phyloP scores from a whole-genome alignment of 2,888 invertebrate species.

The Sarcophaga variegata region DNA sequence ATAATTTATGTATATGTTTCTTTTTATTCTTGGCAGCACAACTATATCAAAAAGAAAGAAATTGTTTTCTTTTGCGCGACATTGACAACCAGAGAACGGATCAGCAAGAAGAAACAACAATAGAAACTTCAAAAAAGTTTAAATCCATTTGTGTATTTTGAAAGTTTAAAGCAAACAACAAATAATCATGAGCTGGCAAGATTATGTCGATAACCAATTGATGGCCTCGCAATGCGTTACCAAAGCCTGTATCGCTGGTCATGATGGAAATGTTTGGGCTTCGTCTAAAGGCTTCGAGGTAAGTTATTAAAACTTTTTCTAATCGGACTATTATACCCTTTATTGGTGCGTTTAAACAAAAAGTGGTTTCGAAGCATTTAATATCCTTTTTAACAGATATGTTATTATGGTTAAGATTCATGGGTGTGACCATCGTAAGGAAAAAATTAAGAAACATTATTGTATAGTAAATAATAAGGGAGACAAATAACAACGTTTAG shows the following conservation, averaged over 20 bases:
- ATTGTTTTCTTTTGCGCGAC: constrained; percentile 18
- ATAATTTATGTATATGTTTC: constrained; percentile 5
- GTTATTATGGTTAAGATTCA: constrained; percentile 27
- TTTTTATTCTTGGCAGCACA: constrained; percentile 42
- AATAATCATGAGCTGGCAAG: constrained; percentile 95
- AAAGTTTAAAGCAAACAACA: constrained; percentile 48
- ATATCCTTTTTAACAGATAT: constrained; percentile 20
- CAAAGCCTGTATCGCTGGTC: constrained; percentile 97
- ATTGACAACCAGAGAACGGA: constrained; percentile 8
- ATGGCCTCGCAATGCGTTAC: constrained; percentile 96
- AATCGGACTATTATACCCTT: not conserved
- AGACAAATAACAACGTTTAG: not conserved
- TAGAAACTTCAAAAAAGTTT: constrained; percentile 14
- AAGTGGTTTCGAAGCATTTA: constrained; percentile 3
- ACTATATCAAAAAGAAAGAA: constrained; percentile 22
- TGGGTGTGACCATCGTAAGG: constrained; percentile 61
- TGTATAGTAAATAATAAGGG: not conserved
- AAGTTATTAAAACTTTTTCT: constrained; percentile 82
- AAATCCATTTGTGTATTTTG: constrained; percentile 39
- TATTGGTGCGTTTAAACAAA: not conserved
- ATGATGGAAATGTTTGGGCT: constrained; percentile 97
- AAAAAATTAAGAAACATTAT: constrained; percentile 39
- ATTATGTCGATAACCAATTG: constrained; percentile 98
- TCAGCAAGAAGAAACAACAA: constrained; percentile 17
- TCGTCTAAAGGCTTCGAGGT: constrained; percentile 96